Percentiles rank a stretch among this genome's conserved stretches.
These are phyloP conservation scores for Indicator maculatus DNA, from an alignment of 2,113 vertebrate genomes.

Conservation along the genomic window DNA sequence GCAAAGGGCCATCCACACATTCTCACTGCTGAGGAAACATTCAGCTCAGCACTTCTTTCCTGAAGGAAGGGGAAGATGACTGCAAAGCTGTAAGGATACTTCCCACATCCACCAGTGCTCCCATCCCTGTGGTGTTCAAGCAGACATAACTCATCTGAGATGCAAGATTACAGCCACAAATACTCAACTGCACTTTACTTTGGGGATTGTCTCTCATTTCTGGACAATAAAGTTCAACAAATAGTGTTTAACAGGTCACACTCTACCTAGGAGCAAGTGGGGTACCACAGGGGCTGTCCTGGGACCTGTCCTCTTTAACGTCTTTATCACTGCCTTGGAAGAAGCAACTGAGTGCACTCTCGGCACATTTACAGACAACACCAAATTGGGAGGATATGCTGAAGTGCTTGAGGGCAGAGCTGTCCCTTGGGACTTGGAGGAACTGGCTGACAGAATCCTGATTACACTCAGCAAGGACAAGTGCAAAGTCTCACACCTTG, in stretches of 20 bases:
- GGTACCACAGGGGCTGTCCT: not conserved
- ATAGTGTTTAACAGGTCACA: not conserved
- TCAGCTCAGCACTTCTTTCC: not conserved
- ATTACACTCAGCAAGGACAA: not conserved
- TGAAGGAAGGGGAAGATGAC: not conserved
- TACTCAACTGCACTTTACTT: not conserved
- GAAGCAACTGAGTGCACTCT: not conserved
- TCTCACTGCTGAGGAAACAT: not conserved
- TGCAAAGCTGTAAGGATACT: not conserved
- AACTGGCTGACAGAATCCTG: not conserved
- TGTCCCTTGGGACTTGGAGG: not conserved
- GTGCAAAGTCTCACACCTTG: not conserved
- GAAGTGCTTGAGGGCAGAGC: not conserved
- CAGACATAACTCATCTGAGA: not conserved
- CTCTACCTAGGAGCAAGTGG: not conserved
- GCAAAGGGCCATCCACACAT: not conserved
- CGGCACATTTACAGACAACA: not conserved
- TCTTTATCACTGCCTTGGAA: not conserved
- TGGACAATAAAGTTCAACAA: not conserved
- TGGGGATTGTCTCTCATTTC: not conserved
- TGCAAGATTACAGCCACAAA: not conserved
- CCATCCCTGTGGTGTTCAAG: not conserved
- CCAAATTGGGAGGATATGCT: not conserved
- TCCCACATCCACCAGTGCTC: not conserved
- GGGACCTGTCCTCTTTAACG: not conserved